Evolutionary conservation across 2,888 invertebrate genomes (phyloP).

Genomic region (Zeuzera pyrina): DNA sequence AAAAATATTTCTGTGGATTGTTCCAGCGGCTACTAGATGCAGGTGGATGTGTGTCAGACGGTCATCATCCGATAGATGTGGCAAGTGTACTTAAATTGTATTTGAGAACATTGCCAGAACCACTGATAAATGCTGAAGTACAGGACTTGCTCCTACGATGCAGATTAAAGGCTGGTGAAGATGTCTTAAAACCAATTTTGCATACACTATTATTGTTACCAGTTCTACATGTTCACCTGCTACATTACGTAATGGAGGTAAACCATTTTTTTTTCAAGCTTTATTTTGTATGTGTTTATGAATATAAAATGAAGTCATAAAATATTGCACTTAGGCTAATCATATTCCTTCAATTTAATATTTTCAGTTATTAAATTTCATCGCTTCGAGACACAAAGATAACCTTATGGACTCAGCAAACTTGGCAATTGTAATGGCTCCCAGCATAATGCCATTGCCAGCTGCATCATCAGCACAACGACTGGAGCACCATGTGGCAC

Average conservation of each 20-base stretch:
- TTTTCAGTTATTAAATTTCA: slow-evolving; percentile 77
- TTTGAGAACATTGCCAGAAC: slow-evolving; percentile 88
- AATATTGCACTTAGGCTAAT: neutral
- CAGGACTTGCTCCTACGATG: slow-evolving; percentile 86
- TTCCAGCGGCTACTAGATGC: slow-evolving; percentile 78
- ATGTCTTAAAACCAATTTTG: slow-evolving; percentile 76
- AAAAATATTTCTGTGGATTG: no score
- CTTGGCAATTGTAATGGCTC: slow-evolving; percentile 88
- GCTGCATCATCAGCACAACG: slow-evolving; percentile 77
- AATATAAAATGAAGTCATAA: neutral
- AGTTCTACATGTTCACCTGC: slow-evolving; percentile 81
- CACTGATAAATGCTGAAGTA: slow-evolving; percentile 81
- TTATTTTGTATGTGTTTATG: slow-evolving; percentile 1
- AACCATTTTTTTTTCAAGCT: no score
- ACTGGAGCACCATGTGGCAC: slow-evolving; percentile 78
- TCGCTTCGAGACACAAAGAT: slow-evolving; percentile 77
- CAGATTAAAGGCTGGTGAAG: slow-evolving; percentile 69
- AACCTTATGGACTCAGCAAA: slow-evolving; percentile 91
- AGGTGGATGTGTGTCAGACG: slow-evolving; percentile 78
- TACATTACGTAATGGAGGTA: slow-evolving; percentile 88
- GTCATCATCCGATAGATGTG: slow-evolving; percentile 86
- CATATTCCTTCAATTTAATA: slow-evolving; percentile 6
- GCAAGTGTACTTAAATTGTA: slow-evolving; percentile 90
- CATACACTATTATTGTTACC: slow-evolving; percentile 83
- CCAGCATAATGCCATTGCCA: slow-evolving; percentile 87